Conservation (phyloP, 2,113 vertebrate species). For the Hypanus sabinus region DNA sequence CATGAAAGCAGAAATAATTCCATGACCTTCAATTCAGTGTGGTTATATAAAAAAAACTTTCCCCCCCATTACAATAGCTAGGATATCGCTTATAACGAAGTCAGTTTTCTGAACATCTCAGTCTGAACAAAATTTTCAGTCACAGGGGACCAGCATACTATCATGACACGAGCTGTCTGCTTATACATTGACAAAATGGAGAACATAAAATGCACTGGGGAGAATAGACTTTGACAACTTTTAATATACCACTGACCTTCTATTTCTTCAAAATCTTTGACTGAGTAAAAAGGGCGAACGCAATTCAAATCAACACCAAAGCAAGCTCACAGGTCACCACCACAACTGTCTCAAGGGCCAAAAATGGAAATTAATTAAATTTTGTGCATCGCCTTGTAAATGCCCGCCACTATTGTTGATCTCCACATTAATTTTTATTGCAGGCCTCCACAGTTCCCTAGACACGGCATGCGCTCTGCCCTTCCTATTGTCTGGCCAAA, state of each 20-base stretch:
- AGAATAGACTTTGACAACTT: conserved; percentile 52
- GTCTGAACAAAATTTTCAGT: conserved; percentile 27
- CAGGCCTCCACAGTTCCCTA: conserved; percentile 78
- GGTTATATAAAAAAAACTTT: neutral
- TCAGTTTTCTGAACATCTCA: conserved; percentile 18
- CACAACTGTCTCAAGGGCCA: conserved; percentile 64
- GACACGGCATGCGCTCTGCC: conserved; percentile 68
- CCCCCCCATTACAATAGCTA: neutral
- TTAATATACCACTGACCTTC: conserved; percentile 54
- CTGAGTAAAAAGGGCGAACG: conserved; percentile 62
- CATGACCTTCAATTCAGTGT: neutral
- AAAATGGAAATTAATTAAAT: conserved; percentile 94
- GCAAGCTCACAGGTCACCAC: conserved; percentile 65
- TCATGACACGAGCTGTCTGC: conserved; percentile 18
- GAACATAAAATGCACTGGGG: conserved; percentile 42
- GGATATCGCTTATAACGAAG: neutral
- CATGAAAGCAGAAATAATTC: neutral
- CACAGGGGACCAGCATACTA: conserved; percentile 14
- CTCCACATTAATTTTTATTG: conserved; percentile 77
- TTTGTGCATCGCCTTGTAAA: conserved; percentile 74
- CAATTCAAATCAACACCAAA: conserved; percentile 68
- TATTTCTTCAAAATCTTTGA: conserved; percentile 60
- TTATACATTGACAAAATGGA: conserved; percentile 31
- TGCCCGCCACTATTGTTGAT: conserved; percentile 81
- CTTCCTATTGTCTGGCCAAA: conserved; percentile 81